A percentile compares a stretch with the other conserved stretches of the same genome.
phyloP scores from a whole-genome alignment of 2,797 vertebrate species.

The Etheostoma nigrum region DNA sequence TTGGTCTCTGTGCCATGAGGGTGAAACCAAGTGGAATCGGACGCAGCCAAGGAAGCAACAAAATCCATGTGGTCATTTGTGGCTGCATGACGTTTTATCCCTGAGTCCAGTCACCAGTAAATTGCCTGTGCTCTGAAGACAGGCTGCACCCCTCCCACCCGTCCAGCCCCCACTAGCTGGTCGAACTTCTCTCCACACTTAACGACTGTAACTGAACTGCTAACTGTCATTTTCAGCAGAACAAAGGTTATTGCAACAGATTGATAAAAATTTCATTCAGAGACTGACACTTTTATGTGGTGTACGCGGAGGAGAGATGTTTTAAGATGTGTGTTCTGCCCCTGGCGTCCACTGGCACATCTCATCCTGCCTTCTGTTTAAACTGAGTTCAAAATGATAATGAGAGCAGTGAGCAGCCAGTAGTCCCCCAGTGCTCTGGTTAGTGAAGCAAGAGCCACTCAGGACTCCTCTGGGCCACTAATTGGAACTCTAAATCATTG shows the following conservation, averaged over 20 bases:
- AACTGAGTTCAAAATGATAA: constrained; percentile 94
- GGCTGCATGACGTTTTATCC: constrained; percentile 77
- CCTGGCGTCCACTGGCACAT: constrained; percentile 80
- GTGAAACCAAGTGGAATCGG: constrained; percentile 70
- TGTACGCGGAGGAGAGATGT: constrained; percentile 69
- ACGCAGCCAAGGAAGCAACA: constrained; percentile 66
- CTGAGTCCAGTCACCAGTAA: constrained; percentile 80
- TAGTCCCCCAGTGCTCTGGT: constrained; percentile 84
- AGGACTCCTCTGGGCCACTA: constrained; percentile 81
- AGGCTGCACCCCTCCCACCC: constrained; percentile 24
- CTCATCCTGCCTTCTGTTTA: constrained; percentile 84
- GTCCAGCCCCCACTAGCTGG: constrained; percentile 20
- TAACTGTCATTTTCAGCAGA: constrained; percentile 83
- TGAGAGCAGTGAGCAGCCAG: constrained; percentile 83
- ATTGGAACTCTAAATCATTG: constrained; percentile 89
- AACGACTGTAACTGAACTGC: constrained; percentile 79
- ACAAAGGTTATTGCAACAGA: constrained; percentile 86
- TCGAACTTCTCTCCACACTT: constrained; percentile 57
- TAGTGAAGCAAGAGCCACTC: constrained; percentile 74
- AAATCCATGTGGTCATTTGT: constrained; percentile 83
- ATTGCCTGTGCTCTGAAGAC: constrained; percentile 77
- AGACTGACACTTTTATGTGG: constrained; percentile 83
- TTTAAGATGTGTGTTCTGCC: constrained; percentile 83
- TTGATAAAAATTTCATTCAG: constrained; percentile 87
- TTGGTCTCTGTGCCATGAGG: constrained; percentile 59